Base-by-base conservation (phyloP, 2,113 vertebrate species). In the Solenodon paradoxus region DNA sequence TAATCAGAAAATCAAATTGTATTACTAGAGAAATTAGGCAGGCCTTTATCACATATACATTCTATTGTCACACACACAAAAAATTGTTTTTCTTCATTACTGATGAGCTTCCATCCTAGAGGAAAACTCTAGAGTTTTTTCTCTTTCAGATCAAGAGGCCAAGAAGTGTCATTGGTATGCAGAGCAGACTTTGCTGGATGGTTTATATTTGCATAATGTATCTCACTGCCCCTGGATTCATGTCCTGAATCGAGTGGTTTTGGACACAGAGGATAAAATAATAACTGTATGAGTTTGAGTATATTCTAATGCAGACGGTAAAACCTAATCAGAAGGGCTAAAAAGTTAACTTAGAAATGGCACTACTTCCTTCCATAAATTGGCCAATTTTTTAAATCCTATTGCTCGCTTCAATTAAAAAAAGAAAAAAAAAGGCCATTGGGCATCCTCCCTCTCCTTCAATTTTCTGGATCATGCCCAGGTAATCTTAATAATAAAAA, bases 1-100 rank as follows among this genome's bases (percentile, higher is more conserved):
- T 99, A 98, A 99, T 98, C 99, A 98, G 98, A 98, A 99, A 98
- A 99, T 98, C 98, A 98, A 98, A 99, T 99, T 98, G 98, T 99
- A 99, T 99, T 98, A 98, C 98, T 98, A 98, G 87, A 81, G 90
- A 98, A 98, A 98, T 95, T 85, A 45, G 3, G 83, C 97, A 98
- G 96, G 86, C 45, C 61, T 95, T 96, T 92, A 95, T 97, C 97
- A 96, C 15, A 1, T 94, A 96, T 0, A 1, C 0, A 19, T 95
- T 96, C 79, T 59, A 35, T 38, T 77, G 63, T 80, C 93, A 95
- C 49, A 0, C 1, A 82, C n/a, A n/a, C n/a, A n/a, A n/a, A 51
- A 90, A 97, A 97, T 78, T 45, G 64, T 96, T 95, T 97, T 93
- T 11, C 74, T 66, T 82, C 11, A 38, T 49, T 90, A 91, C 95